Evolutionary conservation across 2,797 vertebrate species (phyloP).

Genomic region (Spinibarbus caldwelli): DNA sequence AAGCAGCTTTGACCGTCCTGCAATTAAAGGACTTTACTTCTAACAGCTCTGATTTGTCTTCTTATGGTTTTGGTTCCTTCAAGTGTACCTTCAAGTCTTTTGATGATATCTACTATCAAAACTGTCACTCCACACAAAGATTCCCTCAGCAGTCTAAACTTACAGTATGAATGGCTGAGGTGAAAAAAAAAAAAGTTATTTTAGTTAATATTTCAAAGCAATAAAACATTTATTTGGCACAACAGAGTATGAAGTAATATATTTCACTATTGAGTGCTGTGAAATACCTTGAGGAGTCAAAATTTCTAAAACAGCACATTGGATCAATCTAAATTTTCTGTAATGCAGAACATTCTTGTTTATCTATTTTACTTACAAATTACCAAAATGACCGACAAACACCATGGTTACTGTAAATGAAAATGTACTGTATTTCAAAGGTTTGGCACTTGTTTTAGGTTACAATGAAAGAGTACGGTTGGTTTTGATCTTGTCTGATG

Average conservation of each 20-base stretch:
- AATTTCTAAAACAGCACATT: neutral
- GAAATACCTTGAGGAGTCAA: neutral
- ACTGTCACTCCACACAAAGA: slow-evolving; percentile 2
- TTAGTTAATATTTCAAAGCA: slow-evolving; percentile 46
- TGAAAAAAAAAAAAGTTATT: slow-evolving; percentile 16
- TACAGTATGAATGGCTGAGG: neutral
- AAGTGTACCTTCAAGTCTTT: slow-evolving; percentile 7
- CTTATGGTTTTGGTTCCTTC: slow-evolving; percentile 14
- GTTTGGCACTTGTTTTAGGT: slow-evolving; percentile 28
- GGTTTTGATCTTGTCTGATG: neutral
- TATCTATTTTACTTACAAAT: neutral
- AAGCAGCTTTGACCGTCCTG: neutral
- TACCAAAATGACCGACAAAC: neutral
- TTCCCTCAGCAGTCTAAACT: neutral
- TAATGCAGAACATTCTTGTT: neutral
- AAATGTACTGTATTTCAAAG: neutral
- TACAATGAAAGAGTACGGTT: neutral
- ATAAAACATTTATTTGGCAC: slow-evolving; percentile 56
- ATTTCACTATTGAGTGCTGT: slow-evolving; percentile 11
- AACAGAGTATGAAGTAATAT: slow-evolving; percentile 38
- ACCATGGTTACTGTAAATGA: neutral
- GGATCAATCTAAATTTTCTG: neutral
- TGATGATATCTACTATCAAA: slow-evolving; percentile 21
- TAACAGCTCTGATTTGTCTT: slow-evolving; percentile 15
- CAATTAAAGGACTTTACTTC: slow-evolving; percentile 2